Conservation (phyloP, 2,113 vertebrate species). For the Oostethus manadensis region DNA sequence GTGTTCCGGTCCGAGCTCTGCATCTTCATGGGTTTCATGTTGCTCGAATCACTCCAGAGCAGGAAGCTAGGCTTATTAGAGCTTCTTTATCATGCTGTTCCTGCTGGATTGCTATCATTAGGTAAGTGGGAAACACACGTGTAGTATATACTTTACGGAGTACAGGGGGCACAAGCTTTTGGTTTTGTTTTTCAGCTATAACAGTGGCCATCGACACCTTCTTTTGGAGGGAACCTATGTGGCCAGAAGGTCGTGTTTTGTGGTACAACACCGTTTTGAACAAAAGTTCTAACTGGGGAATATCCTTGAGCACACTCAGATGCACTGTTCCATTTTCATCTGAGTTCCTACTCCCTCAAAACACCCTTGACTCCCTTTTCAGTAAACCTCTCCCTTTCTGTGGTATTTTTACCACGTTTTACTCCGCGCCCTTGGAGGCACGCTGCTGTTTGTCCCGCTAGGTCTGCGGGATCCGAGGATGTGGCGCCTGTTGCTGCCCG, state of each 20-base stretch:
- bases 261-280: slow-evolving; percentile 94
- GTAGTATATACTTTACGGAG: not conserved
- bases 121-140: slow-evolving; percentile 67
- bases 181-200: slow-evolving; percentile 69
- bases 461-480: slow-evolving; percentile 80
- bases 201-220: slow-evolving; percentile 84
- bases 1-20: slow-evolving; percentile 88
- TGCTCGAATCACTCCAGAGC: slow-evolving; percentile 75
- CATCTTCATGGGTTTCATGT: slow-evolving; percentile 83
- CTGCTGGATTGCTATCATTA: slow-evolving; percentile 80
- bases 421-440: slow-evolving; percentile 85
- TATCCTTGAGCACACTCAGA: slow-evolving; percentile 79
- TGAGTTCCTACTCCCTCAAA: not conserved
- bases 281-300: slow-evolving; percentile 93
- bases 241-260: slow-evolving; percentile 93
- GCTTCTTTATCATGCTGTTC: slow-evolving; percentile 75
- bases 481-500: slow-evolving; percentile 71
- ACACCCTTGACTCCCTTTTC: slow-evolving; percentile 75
- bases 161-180: not conserved
- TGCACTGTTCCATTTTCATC: not conserved
- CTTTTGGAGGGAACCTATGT: slow-evolving; percentile 84
- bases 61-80: slow-evolving; percentile 69
- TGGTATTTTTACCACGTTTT: slow-evolving; percentile 97
- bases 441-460: slow-evolving; percentile 80
- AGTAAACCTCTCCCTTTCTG: slow-evolving; percentile 83